Evolutionary conservation across 2,888 invertebrate species (phyloP).

Genomic region (Choreutis nemorana): DNA sequence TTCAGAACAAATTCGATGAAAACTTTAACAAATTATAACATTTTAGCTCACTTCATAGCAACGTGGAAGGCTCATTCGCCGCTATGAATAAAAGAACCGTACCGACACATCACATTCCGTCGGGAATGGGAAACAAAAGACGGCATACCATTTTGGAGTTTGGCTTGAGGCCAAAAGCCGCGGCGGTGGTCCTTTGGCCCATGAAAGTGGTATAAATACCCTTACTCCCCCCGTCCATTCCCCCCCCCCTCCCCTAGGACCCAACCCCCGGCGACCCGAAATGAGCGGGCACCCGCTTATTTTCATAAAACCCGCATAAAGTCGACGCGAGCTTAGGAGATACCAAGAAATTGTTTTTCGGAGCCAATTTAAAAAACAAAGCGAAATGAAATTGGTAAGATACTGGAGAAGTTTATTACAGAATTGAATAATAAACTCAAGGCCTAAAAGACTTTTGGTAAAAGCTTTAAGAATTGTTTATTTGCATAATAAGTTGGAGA

Average conservation of each 20-base stretch:
- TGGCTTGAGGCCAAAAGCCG: slow-evolving; percentile 49
- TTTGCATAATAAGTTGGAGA: no score
- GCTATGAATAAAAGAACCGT: slow-evolving; percentile 5
- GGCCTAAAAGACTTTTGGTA: no score
- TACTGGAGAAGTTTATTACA: no score
- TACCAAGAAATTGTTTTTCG: slow-evolving; percentile 41
- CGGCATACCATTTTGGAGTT: slow-evolving; percentile 31
- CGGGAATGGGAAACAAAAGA: slow-evolving; percentile 37
- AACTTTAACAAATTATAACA: slow-evolving; percentile 9
- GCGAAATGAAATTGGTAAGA: neutral
- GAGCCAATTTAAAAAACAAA: slow-evolving; percentile 14
- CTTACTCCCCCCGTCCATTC: slow-evolving; percentile 18
- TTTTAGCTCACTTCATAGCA: slow-evolving; percentile 11
- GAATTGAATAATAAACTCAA: no score
- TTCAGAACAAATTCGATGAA: no score
- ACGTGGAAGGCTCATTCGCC: neutral
- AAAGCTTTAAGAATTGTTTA: no score
- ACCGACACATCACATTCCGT: slow-evolving; percentile 12
- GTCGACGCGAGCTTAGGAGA: slow-evolving; percentile 33
- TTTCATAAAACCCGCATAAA: slow-evolving; percentile 61
- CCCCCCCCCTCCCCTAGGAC: no score
- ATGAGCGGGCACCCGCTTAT: slow-evolving; percentile 62
- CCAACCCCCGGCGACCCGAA: slow-evolving; percentile 40
- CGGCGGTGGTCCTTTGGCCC: slow-evolving; percentile 33
- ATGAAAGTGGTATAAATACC: slow-evolving; percentile 55